Evolutionary conservation across 2,888 invertebrate species (phyloP).

Genomic region (Physocephala rufipes): DNA sequence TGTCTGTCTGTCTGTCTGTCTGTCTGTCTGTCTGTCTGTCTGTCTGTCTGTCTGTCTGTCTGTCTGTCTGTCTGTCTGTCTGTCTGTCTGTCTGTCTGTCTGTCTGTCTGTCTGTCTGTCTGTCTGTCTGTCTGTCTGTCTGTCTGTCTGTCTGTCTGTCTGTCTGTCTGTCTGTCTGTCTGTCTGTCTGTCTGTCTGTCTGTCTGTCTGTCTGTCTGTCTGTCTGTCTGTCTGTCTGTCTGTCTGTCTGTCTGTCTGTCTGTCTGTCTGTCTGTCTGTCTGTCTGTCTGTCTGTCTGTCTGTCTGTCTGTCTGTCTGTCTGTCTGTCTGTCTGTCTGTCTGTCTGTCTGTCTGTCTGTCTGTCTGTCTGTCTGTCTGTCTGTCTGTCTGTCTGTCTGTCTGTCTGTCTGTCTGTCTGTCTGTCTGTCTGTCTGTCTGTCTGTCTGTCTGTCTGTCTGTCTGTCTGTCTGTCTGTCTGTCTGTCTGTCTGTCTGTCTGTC

Average conservation of each 20-base stretch:
- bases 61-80: conserved; percentile 20
- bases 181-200: conserved; percentile 20
- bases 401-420: conserved; percentile 20
- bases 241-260: conserved; percentile 20
- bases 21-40: conserved; percentile 20
- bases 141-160: conserved; percentile 20
- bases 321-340: conserved; percentile 20
- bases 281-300: conserved; percentile 20
- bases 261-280: conserved; percentile 20
- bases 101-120: conserved; percentile 20
- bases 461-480: conserved; percentile 20
- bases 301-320: conserved; percentile 20
- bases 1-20: conserved; percentile 20
- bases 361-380: conserved; percentile 20
- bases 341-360: conserved; percentile 20
- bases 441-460: conserved; percentile 20
- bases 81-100: conserved; percentile 20
- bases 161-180: conserved; percentile 20
- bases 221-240: conserved; percentile 20
- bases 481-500: conserved; percentile 20
- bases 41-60: conserved; percentile 20
- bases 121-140: conserved; percentile 20
- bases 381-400: conserved; percentile 20
- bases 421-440: conserved; percentile 20
- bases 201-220: conserved; percentile 20